Evolutionary conservation across 2,888 invertebrate genomes (phyloP), one percentile per base, ranked within the genome.

Genomic region (Eremobia ochroleuca): DNA sequence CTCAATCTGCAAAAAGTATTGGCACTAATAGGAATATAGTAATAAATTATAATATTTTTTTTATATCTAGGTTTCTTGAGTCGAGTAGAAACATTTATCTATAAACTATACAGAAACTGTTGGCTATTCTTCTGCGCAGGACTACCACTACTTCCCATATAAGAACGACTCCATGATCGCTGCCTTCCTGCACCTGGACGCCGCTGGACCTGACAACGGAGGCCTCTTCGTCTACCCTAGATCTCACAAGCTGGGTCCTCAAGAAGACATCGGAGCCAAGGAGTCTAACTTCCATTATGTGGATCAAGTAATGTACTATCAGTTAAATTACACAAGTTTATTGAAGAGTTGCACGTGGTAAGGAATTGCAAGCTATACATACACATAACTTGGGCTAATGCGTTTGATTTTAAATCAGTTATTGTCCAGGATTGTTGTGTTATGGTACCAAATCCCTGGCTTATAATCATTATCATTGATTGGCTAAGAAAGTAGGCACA

Each of bases 111-210:
- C 28, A 9, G 18, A 31, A 18, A 15, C n/a, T 58, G 5, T 28
- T 59, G 28, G 4, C 15, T 52, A 4, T 55, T 76, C 31, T 58
- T 40, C 52, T 83, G 84, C 85, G 4, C 93, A 97, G 96, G 97
- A 97, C 80, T 97, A 97, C 85, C 97, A 96, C 69, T 97, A 97
- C 85, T 97, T 97, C 87, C 97, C 97, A 0, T 97, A 95, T 88
- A 94, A 97, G 85, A 97, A 97, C 1, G 96, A 97, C 88, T 96
- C 97, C 0, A 97, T 97, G 97, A 93, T 97, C 21, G 97, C 97
- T 2, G 97, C 97, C 0, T 97, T 97, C 85, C 90, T 97, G 4
- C 97, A 97, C 87, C 86, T 97, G 76, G 97, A 97, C 77, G 97
- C 97, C 59, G 96, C 97, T 0, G 95, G 95, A 18, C 97, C 97